These are phyloP conservation scores for Gallinago undulata DNA, from an alignment of 2,113 vertebrate genomes.

Conservation along the genomic window DNA sequence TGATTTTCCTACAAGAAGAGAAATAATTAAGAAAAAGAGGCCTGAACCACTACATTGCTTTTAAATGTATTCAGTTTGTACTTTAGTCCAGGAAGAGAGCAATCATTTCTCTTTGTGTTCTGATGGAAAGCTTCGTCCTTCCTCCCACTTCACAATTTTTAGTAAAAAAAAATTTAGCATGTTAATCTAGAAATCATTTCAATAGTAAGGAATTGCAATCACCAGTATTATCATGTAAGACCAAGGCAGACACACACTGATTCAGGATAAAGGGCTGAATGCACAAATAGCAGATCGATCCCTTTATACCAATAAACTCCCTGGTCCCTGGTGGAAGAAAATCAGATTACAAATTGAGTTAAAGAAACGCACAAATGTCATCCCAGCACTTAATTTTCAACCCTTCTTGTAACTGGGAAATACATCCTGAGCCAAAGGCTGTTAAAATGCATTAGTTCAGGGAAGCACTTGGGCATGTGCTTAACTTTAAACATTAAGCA, in stretches of 20 bases:
- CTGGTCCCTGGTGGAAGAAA: neutral
- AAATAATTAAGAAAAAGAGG: conserved; percentile 30
- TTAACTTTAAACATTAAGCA: fast-evolving
- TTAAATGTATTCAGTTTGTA: conserved; percentile 1
- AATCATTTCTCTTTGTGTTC: conserved; percentile 50
- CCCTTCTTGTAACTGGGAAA: neutral
- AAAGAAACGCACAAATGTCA: neutral
- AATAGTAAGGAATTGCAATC: conserved; percentile 15
- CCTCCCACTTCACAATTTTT: neutral
- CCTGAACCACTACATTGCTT: neutral
- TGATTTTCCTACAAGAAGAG: conserved; percentile 20
- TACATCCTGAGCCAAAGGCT: neutral
- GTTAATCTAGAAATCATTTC: neutral
- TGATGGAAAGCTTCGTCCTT: conserved; percentile 25
- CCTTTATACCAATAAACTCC: neutral
- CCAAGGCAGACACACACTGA: neutral
- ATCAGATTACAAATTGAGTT: neutral
- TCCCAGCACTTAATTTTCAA: neutral
- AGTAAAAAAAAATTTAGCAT: neutral
- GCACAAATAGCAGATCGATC: neutral
- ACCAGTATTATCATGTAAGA: neutral
- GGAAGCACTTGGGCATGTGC: neutral
- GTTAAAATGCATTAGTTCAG: neutral
- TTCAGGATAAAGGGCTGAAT: neutral
- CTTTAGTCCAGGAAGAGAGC: neutral